Conservation (phyloP, 2,797 vertebrate genomes). For the Pyrocephalus nanus region DNA sequence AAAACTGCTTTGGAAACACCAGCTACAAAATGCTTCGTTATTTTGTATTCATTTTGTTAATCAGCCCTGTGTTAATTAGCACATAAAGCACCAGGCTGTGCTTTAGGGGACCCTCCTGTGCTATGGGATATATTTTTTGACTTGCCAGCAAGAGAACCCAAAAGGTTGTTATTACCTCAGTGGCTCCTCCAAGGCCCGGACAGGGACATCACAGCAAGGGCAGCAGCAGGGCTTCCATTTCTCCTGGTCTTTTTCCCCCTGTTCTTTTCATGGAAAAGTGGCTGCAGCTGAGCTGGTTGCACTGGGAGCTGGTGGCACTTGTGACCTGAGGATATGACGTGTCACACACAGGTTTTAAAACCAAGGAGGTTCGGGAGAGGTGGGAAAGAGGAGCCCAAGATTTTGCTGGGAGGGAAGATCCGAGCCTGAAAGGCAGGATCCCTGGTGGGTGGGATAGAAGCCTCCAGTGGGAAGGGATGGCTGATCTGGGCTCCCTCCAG, state of each 20-base stretch:
- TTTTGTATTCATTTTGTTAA: background rate
- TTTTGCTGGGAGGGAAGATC: background rate
- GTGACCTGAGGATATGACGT: background rate
- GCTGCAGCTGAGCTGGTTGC: background rate
- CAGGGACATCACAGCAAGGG: background rate
- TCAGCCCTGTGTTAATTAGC: background rate
- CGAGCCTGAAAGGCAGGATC: background rate
- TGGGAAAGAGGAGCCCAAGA: accelerated
- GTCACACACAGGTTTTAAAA: background rate
- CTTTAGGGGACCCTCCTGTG: background rate
- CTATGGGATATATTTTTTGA: background rate
- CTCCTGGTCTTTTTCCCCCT: accelerated
- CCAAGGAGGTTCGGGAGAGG: background rate
- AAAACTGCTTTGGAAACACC: background rate
- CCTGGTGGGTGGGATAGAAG: background rate
- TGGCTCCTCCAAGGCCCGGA: background rate
- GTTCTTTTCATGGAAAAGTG: background rate
- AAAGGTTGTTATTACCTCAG: background rate
- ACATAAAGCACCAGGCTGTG: accelerated
- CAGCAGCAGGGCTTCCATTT: background rate
- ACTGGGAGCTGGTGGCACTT: background rate
- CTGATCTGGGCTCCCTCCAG: background rate
- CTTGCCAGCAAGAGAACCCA: background rate
- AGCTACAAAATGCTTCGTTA: background rate
- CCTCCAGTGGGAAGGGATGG: background rate